A percentile compares a stretch with the other conserved stretches of the same genome.
Evolutionary conservation across 2,888 invertebrate genomes (phyloP).

Genomic region (Hypomecis atomaria): DNA sequence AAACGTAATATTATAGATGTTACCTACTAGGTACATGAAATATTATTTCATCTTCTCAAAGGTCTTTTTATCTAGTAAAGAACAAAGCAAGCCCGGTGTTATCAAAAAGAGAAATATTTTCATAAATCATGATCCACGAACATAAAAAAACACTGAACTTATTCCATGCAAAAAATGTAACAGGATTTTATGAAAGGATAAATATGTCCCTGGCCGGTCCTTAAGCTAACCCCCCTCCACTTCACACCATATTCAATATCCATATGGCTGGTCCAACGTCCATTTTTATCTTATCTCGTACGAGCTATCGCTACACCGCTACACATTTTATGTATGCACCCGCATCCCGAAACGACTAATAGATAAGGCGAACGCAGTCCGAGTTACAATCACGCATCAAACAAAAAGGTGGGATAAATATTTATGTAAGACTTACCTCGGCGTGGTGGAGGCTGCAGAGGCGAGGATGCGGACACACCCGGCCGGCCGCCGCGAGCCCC

Average conservation of each 20-base stretch:
- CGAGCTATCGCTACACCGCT: conserved; percentile 6
- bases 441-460: conserved; percentile 10
- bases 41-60: too few species aligned
- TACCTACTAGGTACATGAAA: too few species aligned
- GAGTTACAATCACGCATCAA: conserved; percentile 18
- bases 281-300: conserved; percentile 25
- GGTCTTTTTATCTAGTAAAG: too few species aligned
- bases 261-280: conserved; percentile 21
- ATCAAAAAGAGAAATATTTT: too few species aligned
- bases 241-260: conserved; percentile 18
- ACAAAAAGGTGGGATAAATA: conserved; percentile 31
- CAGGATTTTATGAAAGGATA: conserved; percentile 1
- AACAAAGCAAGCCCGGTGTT: too few species aligned
- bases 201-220: conserved; percentile 6
- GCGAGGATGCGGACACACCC: conserved; percentile 51
- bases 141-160: too few species aligned
- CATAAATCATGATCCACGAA: too few species aligned
- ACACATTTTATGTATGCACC: not conserved
- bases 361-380: conserved; percentile 12
- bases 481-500: conserved; percentile 53
- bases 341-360: conserved; percentile 4
- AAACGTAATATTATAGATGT: too few species aligned
- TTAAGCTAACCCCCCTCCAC: conserved; percentile 13
- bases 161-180: not conserved
- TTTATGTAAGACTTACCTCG: conserved; percentile 42